Percentiles rank a stretch among this genome's conserved stretches.
phyloP scores from a whole-genome alignment of 2,888 invertebrate genomes.

The Acheta domesticus region DNA sequence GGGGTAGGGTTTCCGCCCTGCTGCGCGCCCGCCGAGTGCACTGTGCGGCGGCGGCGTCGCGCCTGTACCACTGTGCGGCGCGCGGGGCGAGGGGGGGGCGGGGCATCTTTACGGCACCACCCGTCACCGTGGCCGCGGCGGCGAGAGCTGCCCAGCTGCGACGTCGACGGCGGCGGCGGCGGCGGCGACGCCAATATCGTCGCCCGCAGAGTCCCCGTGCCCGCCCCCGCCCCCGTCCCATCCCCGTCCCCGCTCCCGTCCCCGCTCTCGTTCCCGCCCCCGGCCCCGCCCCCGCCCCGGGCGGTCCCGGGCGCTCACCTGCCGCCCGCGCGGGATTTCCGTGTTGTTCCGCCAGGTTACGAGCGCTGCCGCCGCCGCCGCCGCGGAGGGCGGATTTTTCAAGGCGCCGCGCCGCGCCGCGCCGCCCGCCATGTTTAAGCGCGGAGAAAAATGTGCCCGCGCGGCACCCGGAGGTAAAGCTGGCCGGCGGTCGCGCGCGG shows the following conservation, averaged over 20 bases:
- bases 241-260: background rate
- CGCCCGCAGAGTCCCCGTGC: background rate
- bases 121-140: background rate
- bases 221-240: background rate
- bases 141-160: background rate
- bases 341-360: background rate
- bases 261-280: too few species aligned
- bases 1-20: background rate
- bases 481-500: background rate
- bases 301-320: background rate
- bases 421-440: background rate
- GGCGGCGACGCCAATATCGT: background rate
- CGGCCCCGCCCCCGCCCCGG: background rate
- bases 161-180: background rate
- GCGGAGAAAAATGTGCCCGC: background rate
- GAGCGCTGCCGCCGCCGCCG: background rate
- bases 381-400: background rate
- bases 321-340: background rate
- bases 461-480: background rate
- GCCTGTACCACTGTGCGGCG: background rate
- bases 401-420: slow-evolving; percentile 4
- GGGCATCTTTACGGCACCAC: background rate
- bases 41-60: background rate
- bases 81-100: background rate
- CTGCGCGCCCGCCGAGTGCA: background rate